Base-by-base conservation (phyloP, 2,113 vertebrate species). In the Apus apus region DNA sequence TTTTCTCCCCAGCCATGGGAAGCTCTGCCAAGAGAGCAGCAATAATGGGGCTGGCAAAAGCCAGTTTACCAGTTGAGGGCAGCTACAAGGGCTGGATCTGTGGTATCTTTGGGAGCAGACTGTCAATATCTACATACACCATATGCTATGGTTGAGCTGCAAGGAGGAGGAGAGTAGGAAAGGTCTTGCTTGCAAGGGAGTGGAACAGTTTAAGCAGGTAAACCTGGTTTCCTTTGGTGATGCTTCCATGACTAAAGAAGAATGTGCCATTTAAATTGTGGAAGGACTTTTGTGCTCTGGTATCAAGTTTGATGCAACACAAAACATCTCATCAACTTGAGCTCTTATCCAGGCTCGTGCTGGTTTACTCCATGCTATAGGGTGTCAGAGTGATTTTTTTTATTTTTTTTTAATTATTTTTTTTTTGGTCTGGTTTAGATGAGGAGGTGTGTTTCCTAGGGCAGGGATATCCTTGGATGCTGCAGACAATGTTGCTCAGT, bases 401-500 rank as follows among this genome's bases (percentile, higher is more conserved):
- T n/a, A 20, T 40, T 22, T 78, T 72, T 38, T 79, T 51, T 71
- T 21, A n/a, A n/a, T n/a, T n/a, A n/a, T n/a, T n/a, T n/a, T n/a
- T n/a, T n/a, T n/a, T n/a, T n/a, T n/a, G n/a, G 25, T 36, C 51
- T 66, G 20, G 5, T 80, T 75, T 80, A 56, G 30, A 23, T 56
- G 5, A 61, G 26, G 34, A n/a, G 19, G 11, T 1, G 11, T 1
- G 0, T 56, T 54, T 9, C 15, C 18, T 56, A 20, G 9, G 20
- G 22, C 36, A 11, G 29, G 30, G 34, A 8, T 71, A 8, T 10
- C 6, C 27, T 46, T 71, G 43, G 38, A 23, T 81, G 53, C 30
- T 82, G 54, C 19, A 43, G n/a, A 27, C 3, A 3, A 23, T 38
- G 7, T 29, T 61, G 40, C 27, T 38, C 18, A 80, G n/a, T 58